phyloP scores from a whole-genome alignment of 2,113 vertebrate genomes.

The Protobothrops flavoviridis region DNA sequence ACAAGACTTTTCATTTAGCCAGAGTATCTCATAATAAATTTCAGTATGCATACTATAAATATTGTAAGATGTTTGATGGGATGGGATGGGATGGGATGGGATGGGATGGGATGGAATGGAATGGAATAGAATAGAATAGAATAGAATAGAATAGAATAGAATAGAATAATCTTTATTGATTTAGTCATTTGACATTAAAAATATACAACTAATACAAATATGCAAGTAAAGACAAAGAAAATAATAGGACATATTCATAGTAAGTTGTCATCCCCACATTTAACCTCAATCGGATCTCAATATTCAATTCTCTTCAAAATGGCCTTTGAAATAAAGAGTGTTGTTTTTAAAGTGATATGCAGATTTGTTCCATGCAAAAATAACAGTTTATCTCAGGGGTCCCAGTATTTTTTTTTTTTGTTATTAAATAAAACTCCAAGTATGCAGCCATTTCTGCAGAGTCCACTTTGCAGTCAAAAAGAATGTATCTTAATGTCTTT shows the following conservation, averaged over 20 bases:
- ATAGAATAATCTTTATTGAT: background rate
- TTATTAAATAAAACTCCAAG: background rate
- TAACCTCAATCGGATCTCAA: background rate
- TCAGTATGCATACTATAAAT: background rate
- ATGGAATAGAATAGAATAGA: too few species aligned
- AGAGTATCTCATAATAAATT: background rate
- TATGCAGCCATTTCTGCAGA: background rate
- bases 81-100: background rate
- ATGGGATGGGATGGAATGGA: background rate
- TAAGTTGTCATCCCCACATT: background rate
- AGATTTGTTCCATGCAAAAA: background rate
- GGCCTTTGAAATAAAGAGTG: background rate
- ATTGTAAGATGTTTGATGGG: background rate
- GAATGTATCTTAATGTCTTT: background rate
- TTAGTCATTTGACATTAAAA: background rate
- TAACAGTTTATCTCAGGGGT: background rate
- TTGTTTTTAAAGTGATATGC: background rate
- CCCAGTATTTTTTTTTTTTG: background rate
- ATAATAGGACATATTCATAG: background rate
- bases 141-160: too few species aligned
- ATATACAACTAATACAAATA: background rate
- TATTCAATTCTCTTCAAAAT: background rate
- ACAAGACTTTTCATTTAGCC: background rate
- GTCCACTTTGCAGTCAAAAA: background rate
- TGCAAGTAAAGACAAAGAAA: background rate